A percentile compares a stretch with the other conserved stretches of the same genome.
phyloP scores from a whole-genome alignment of 2,888 invertebrate species.

The Melinaea marsaeus region DNA sequence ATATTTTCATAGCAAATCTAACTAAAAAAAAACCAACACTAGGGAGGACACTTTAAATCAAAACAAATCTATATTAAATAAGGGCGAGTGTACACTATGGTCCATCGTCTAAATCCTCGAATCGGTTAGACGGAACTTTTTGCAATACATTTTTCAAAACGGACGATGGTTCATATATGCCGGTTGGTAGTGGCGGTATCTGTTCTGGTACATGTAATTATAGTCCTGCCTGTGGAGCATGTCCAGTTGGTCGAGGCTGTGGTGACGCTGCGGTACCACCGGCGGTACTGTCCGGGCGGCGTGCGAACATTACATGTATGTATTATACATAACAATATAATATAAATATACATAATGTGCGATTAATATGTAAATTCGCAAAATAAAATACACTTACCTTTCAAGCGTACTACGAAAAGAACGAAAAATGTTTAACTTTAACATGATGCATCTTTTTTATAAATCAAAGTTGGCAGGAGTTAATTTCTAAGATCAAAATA shows the following conservation, averaged over 20 bases:
- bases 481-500: too few species aligned
- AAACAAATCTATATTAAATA: too few species aligned
- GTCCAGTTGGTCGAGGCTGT: conserved; percentile 71
- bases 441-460: neutral
- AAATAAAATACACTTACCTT: conserved; percentile 6
- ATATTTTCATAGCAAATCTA: too few species aligned
- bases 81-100: conserved; percentile 25
- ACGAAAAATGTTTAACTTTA: neutral
- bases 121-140: conserved; percentile 72
- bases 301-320: conserved; percentile 42
- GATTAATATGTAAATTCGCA: neutral
- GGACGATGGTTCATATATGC: conserved; percentile 69
- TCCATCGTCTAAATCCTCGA: conserved; percentile 64
- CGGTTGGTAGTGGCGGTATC: conserved; percentile 63
- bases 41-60: too few species aligned
- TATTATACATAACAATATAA: neutral
- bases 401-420: conserved; percentile 7
- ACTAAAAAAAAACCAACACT: too few species aligned
- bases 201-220: conserved; percentile 55
- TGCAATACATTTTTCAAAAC: conserved; percentile 75
- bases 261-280: conserved; percentile 62
- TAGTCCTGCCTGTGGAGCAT: conserved; percentile 67
- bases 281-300: conserved; percentile 58
- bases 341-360: neutral
- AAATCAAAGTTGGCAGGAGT: too few species aligned